Evolutionary conservation across 1,140 invertebrate genomes (phyloP).

Genomic region (Diabrotica virgifera): DNA sequence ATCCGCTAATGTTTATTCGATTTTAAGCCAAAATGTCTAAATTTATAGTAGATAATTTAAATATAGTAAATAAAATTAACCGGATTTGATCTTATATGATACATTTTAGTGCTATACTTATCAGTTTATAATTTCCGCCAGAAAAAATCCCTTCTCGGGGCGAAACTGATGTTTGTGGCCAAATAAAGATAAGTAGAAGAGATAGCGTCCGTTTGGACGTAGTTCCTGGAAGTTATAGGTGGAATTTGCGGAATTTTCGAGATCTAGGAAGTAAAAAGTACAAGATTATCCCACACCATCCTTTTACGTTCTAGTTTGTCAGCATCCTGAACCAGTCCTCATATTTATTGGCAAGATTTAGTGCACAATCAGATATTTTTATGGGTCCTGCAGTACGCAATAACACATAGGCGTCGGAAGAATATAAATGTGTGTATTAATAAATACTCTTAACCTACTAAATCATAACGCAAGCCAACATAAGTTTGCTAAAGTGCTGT

Average conservation of each 20-base stretch:
- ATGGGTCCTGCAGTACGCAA: not conserved
- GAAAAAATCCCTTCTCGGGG: not conserved
- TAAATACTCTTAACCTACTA: too few species aligned
- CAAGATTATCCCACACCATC: constrained; percentile 4
- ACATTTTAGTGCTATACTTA: not conserved
- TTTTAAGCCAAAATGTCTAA: too few species aligned
- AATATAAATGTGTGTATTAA: too few species aligned
- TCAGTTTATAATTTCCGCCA: not conserved
- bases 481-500: too few species aligned
- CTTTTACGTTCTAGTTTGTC: constrained; percentile 9
- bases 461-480: too few species aligned
- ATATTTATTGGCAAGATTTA: constrained; percentile 16
- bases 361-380: constrained; percentile 15
- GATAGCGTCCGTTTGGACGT: constrained; percentile 4
- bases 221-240: constrained; percentile 3
- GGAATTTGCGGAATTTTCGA: not conserved
- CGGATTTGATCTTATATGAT: too few species aligned
- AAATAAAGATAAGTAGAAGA: constrained; percentile 17
- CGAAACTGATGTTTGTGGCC: not conserved
- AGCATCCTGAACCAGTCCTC: constrained; percentile 7
- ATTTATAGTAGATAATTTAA: too few species aligned
- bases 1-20: too few species aligned
- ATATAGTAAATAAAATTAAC: too few species aligned
- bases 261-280: constrained; percentile 11
- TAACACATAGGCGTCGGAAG: not conserved